phyloP scores from a whole-genome alignment of 2,888 invertebrate species.

The Lamellibrachia columna region DNA sequence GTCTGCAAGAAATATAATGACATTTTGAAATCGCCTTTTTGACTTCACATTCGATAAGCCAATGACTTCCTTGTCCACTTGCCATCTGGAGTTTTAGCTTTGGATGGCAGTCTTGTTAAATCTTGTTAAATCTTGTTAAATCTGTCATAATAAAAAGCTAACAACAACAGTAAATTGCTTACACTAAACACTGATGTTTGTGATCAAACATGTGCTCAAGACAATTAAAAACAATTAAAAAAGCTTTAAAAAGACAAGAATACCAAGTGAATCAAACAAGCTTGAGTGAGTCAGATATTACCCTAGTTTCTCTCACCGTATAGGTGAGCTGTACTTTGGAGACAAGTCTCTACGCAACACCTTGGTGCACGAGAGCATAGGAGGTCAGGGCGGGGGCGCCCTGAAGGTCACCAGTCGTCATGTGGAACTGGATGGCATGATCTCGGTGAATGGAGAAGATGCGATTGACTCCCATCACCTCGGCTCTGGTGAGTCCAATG shows the following conservation, averaged over 20 bases:
- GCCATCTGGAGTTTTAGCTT: no score
- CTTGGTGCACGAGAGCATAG: constrained; percentile 43
- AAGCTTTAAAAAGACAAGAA: background rate
- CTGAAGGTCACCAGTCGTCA: constrained; percentile 45
- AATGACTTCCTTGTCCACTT: no score
- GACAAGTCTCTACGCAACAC: constrained; percentile 44
- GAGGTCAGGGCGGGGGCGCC: constrained; percentile 50
- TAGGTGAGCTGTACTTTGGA: constrained; percentile 40
- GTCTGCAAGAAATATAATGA: background rate
- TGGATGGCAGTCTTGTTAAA: no score
- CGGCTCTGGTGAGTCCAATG: background rate
- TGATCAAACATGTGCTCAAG: background rate
- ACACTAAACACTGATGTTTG: no score
- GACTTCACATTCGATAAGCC: no score
- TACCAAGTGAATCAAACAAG: background rate
- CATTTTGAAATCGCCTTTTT: constrained; percentile 29
- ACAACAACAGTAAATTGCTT: no score
- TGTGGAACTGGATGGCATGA: constrained; percentile 50
- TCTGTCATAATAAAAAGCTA: no score
- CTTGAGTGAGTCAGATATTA: background rate
- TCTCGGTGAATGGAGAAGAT: constrained; percentile 44
- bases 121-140: no score
- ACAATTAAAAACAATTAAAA: background rate
- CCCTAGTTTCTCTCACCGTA: background rate
- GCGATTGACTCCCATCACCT: constrained; percentile 31